Base-by-base conservation (phyloP, 1,140 invertebrate species). In the Caenorhabditis briggsae region DNA sequence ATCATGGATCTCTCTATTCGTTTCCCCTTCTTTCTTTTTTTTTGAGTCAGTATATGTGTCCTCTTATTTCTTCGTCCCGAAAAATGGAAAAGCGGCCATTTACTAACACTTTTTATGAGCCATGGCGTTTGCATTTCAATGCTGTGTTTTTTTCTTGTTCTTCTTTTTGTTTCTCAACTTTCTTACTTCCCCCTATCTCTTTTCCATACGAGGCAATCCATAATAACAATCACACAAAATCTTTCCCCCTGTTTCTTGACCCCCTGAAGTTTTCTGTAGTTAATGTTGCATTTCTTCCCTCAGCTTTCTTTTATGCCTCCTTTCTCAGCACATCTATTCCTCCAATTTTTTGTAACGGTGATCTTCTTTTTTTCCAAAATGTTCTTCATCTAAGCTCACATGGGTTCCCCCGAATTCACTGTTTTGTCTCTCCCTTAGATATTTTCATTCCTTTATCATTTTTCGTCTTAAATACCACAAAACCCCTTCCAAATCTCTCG, bases 291-390 rank as follows among this genome's bases (percentile, higher is more conserved):
- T 78, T 78, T 78, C 25, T 16, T n/a, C 70, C 70, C 48, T 78
- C 70, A 78, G 70, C 70, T 78, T 78, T 78, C 70, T n/a, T 11
- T 78, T 50, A 3, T 18, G 0, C 2, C 5, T 12, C 14, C 41
- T n/a, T 9, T 20, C 64, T n/a, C 33, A 64, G 83, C 23, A 70
- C 87, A 82, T 55, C 50, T 59, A 56, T 84, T 88, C 64, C 70
- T 82, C 61, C 33, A 33, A 78, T 64, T 78, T 88, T 78, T 84
- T 59, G 43, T 82, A 61, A 83, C 88, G 83, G 53, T 50, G 23
- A 82, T 78, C 64, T 78, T 78, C 50, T 46, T n/a, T 78, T 14
- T 16, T 78, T 78, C 70, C 53, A 53, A 46, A 53, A 78, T 78
- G 70, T 46, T 78, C 70, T 18, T n/a, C 65, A 25, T 46, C 23